These are phyloP conservation scores for Mythimna loreyi DNA, from an alignment of 2,888 invertebrate species.

Conservation along the genomic window DNA sequence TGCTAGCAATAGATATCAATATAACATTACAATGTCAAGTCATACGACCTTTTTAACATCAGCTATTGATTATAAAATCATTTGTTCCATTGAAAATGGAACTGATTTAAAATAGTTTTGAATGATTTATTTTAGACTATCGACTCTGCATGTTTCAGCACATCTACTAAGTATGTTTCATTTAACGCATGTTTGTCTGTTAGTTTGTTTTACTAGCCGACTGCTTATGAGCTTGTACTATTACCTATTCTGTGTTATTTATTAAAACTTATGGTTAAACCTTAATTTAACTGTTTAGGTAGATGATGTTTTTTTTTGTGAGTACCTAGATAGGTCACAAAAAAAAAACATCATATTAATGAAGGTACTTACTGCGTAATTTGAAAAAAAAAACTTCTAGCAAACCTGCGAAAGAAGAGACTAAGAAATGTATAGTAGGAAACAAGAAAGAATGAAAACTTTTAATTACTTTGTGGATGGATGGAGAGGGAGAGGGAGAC, in stretches of 20 bases:
- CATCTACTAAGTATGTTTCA: slow-evolving; percentile 34
- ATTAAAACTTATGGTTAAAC: not conserved
- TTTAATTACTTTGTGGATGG: no score
- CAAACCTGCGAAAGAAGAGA: no score
- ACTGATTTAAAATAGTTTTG: not conserved
- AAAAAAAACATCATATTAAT: no score
- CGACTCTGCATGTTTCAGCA: slow-evolving; percentile 16
- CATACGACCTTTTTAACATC: slow-evolving; percentile 25
- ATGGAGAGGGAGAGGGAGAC: no score
- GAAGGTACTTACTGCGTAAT: no score
- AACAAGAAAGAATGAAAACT: no score
- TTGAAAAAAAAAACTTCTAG: no score
- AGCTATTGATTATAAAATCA: slow-evolving; percentile 25
- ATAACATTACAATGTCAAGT: not conserved
- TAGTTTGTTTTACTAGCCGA: slow-evolving; percentile 66
- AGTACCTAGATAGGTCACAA: no score
- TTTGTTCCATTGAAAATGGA: slow-evolving; percentile 4
- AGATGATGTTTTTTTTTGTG: no score
- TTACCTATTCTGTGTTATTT: not conserved
- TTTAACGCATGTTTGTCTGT: slow-evolving; percentile 62
- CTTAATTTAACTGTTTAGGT: no score
- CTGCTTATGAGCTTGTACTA: slow-evolving; percentile 26
- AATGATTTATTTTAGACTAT: slow-evolving; percentile 16
- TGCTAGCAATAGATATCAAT: not conserved
- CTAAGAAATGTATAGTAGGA: no score